Percentiles rank a stretch among this genome's conserved stretches.
Conservation (phyloP, 1,140 invertebrate species). For the Popillia japonica region DNA sequence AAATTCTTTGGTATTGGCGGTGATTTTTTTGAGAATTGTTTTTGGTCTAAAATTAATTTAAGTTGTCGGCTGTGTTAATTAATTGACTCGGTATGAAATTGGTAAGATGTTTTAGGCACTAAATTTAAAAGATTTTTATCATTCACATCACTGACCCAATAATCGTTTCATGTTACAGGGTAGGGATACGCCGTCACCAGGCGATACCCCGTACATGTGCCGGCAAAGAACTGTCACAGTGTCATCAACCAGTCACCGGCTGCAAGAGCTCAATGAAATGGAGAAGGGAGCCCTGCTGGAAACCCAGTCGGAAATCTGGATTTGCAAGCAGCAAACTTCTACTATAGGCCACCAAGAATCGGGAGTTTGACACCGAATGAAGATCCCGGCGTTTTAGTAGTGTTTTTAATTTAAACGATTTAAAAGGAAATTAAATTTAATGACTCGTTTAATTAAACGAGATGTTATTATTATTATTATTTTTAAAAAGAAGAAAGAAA, state of each 20-base stretch:
- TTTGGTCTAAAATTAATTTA: no score
- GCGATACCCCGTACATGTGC: slow-evolving; percentile 80
- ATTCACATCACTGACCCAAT: no score
- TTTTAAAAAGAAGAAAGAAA: neutral
- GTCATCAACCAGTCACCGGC: slow-evolving; percentile 58
- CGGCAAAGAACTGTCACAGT: slow-evolving; percentile 72
- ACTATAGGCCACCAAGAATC: slow-evolving; percentile 7
- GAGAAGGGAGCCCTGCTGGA: slow-evolving; percentile 67
- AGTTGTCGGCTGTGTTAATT: no score
- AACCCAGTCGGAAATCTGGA: neutral
- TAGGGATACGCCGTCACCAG: slow-evolving; percentile 77
- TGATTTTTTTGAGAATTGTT: no score
- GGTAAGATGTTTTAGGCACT: no score
- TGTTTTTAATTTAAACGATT: neutral
- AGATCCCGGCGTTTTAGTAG: neutral
- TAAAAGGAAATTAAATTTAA: neutral
- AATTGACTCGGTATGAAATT: no score
- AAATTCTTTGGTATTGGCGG: no score
- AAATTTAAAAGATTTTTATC: no score
- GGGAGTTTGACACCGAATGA: slow-evolving; percentile 24
- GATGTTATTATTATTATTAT: no score
- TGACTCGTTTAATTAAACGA: no score
- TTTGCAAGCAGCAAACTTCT: neutral
- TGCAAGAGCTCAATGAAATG: slow-evolving; percentile 68
- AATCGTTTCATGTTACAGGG: slow-evolving; percentile 64